Conservation (phyloP, 2,888 invertebrate genomes). For the Heliconius aoede region DNA sequence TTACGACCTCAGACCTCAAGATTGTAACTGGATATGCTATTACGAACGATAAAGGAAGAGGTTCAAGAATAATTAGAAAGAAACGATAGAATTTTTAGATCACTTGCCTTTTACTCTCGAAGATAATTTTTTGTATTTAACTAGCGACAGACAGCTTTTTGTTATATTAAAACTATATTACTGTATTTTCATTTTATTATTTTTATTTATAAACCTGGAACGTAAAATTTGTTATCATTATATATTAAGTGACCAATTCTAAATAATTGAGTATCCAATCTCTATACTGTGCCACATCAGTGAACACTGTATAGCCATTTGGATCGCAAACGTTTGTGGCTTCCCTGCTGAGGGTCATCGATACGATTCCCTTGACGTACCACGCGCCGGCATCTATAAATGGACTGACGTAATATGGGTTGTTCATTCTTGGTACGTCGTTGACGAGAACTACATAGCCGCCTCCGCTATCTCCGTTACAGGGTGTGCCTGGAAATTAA, state of each 20-base stretch:
- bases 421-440: background rate
- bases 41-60: background rate
- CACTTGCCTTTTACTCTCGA: background rate
- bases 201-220: background rate
- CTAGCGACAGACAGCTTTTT: no score
- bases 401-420: background rate
- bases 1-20: background rate
- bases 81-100: background rate
- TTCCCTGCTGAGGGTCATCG: constrained; percentile 1
- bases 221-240: no score
- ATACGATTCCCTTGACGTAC: constrained; percentile 28
- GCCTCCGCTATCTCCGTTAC: constrained; percentile 23
- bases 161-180: no score
- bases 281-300: constrained; percentile 10
- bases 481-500: constrained; percentile 8
- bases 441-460: constrained; percentile 9
- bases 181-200: no score
- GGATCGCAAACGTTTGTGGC: constrained; percentile 10
- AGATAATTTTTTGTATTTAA: no score
- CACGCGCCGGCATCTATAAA: background rate
- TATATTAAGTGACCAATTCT: background rate
- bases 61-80: no score
- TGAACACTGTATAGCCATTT: constrained; percentile 19
- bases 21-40: background rate
- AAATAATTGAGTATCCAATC: constrained; percentile 13